These are phyloP conservation scores for Antheraea mylitta DNA, from an alignment of 1,140 invertebrate species.

Conservation along the genomic window DNA sequence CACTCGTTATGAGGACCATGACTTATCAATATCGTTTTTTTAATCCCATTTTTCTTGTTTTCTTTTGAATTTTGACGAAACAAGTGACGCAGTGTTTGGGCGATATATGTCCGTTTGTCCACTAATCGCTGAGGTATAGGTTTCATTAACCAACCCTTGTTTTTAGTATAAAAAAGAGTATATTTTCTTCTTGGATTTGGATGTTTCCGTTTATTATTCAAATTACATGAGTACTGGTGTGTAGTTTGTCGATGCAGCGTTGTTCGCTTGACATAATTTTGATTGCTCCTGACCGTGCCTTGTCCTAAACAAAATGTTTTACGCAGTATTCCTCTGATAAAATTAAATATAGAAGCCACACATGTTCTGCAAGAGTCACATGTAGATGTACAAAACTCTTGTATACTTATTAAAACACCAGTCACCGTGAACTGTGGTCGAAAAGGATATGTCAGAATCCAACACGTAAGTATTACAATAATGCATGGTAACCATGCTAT, in stretches of 20 bases:
- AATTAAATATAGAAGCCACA: neutral
- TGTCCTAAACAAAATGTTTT: neutral
- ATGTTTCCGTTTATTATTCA: neutral
- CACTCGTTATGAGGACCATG: no score
- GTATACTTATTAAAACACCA: neutral
- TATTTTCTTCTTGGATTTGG: conserved; percentile 33
- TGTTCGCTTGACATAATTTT: neutral
- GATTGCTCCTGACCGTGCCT: neutral
- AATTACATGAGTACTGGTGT: neutral
- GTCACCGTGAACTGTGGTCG: conserved; percentile 19
- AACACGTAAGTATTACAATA: conserved; percentile 18
- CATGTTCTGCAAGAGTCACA: neutral
- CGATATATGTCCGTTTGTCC: neutral
- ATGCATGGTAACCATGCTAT: conserved; percentile 36
- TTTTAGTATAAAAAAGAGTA: conserved; percentile 23
- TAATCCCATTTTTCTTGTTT: no score
- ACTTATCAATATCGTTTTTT: no score
- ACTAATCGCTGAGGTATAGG: conserved; percentile 13
- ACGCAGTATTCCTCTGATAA: neutral
- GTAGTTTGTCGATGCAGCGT: neutral
- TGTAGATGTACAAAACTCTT: neutral
- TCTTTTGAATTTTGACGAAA: neutral
- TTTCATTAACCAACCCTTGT: conserved; percentile 33
- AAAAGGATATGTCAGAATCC: conserved; percentile 31
- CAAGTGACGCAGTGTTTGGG: neutral